Evolutionary conservation across 2,888 invertebrate genomes (phyloP).

Genomic region (Thyatira batis): DNA sequence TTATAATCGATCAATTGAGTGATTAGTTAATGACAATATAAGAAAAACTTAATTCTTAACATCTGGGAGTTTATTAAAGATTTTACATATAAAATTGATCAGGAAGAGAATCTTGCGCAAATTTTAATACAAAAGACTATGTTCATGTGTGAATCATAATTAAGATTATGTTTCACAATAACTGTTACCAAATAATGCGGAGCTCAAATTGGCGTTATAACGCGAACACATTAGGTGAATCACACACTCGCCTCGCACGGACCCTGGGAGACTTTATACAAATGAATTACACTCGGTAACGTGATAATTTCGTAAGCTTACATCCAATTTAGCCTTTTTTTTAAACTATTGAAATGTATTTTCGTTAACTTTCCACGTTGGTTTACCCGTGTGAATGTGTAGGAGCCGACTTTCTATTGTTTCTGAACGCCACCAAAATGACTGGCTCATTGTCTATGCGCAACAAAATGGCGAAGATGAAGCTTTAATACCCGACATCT

Average conservation of each 20-base stretch:
- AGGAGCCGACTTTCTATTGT: constrained; percentile 64
- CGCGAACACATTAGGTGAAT: constrained; percentile 68
- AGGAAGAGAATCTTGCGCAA: constrained; percentile 6
- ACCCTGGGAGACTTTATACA: constrained; percentile 68
- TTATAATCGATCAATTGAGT: too few species aligned
- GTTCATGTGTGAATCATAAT: constrained; percentile 53
- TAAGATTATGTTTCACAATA: constrained; percentile 44
- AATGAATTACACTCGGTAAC: constrained; percentile 69
- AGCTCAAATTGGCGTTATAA: constrained; percentile 47
- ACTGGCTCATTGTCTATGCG: constrained; percentile 46
- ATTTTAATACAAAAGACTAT: constrained; percentile 4
- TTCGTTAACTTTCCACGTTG: constrained; percentile 74
- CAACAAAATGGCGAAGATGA: constrained; percentile 50
- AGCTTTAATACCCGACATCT: constrained; percentile 61
- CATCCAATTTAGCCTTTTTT: constrained; percentile 67
- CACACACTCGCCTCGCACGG: constrained; percentile 66
- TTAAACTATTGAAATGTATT: constrained; percentile 76
- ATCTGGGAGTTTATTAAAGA: too few species aligned
- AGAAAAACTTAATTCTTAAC: too few species aligned
- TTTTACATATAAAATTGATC: too few species aligned
- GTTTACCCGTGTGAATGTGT: constrained; percentile 60
- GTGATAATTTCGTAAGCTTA: constrained; percentile 75
- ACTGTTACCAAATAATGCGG: constrained; percentile 59
- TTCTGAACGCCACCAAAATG: constrained; percentile 47
- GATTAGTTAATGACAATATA: too few species aligned